phyloP scores from a whole-genome alignment of 2,113 vertebrate genomes.

The Psophia crepitans region DNA sequence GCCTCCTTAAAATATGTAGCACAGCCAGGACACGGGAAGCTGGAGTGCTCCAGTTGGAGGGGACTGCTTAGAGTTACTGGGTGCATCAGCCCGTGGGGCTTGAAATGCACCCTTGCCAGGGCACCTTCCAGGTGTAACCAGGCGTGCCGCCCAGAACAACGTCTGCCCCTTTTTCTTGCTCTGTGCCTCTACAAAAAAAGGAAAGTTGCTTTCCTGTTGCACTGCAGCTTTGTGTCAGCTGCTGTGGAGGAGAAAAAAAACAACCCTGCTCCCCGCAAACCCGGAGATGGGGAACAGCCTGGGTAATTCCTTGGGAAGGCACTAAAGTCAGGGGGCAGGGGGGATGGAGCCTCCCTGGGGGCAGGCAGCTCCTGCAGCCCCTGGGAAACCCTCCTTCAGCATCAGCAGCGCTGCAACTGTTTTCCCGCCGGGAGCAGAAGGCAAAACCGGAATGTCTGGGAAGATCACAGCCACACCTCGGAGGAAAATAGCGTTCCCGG shows the following conservation, averaged over 20 bases:
- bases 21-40: not conserved
- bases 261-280: fast-evolving
- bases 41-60: not conserved
- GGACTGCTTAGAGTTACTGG: not conserved
- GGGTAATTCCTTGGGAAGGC: not conserved
- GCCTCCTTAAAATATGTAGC: not conserved
- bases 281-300: not conserved
- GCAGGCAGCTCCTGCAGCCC: not conserved
- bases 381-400: not conserved
- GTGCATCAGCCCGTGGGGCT: not conserved
- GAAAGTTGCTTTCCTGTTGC: not conserved
- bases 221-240: not conserved
- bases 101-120: not conserved
- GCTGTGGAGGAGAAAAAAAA: not conserved
- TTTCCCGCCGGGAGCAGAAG: not conserved
- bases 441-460: not conserved
- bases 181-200: not conserved
- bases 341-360: not conserved
- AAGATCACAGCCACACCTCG: not conserved
- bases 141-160: not conserved
- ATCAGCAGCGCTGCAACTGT: not conserved
- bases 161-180: not conserved
- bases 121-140: not conserved
- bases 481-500: not conserved
- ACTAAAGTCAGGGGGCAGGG: not conserved